phyloP scores from a whole-genome alignment of 2,797 vertebrate species.

The Phyllotis vaccarum region DNA sequence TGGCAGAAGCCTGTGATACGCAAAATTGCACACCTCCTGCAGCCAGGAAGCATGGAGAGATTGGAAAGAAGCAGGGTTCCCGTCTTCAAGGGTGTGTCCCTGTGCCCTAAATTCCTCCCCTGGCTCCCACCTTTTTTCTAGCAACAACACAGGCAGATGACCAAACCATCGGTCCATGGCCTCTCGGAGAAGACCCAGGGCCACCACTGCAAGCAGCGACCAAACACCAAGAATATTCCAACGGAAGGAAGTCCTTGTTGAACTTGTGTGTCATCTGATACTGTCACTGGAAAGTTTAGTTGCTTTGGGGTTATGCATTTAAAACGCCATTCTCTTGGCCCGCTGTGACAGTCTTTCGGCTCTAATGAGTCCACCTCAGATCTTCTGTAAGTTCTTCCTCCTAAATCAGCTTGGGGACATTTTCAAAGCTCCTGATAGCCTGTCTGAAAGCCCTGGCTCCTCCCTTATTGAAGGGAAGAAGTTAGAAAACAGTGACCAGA shows the following conservation, averaged over 20 bases:
- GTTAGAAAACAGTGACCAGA: slow-evolving; percentile 52
- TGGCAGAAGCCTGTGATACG: neutral
- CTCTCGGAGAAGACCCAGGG: neutral
- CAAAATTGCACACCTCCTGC: neutral
- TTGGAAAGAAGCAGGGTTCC: too few species aligned
- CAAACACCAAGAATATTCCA: slow-evolving; percentile 23
- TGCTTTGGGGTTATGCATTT: slow-evolving; percentile 29
- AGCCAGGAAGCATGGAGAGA: neutral
- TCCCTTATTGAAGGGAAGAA: slow-evolving; percentile 56
- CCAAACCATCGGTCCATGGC: neutral
- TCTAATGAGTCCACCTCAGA: slow-evolving; percentile 56
- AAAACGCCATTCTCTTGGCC: slow-evolving; percentile 24
- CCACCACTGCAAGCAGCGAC: neutral
- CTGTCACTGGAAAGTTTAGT: neutral
- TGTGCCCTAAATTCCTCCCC: neutral
- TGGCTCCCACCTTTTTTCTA: neutral
- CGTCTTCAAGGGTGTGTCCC: too few species aligned
- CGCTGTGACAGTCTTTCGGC: slow-evolving; percentile 15
- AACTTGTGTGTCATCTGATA: slow-evolving; percentile 39
- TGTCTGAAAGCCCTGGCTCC: slow-evolving; percentile 54
- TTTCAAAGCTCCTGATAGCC: slow-evolving; percentile 52
- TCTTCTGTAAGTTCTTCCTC: slow-evolving; percentile 56
- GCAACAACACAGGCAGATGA: neutral
- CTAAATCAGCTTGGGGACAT: slow-evolving; percentile 62
- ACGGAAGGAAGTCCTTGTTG: neutral